Evolutionary conservation across 2,113 vertebrate species (phyloP).

Genomic region (Parotia lawesii): DNA sequence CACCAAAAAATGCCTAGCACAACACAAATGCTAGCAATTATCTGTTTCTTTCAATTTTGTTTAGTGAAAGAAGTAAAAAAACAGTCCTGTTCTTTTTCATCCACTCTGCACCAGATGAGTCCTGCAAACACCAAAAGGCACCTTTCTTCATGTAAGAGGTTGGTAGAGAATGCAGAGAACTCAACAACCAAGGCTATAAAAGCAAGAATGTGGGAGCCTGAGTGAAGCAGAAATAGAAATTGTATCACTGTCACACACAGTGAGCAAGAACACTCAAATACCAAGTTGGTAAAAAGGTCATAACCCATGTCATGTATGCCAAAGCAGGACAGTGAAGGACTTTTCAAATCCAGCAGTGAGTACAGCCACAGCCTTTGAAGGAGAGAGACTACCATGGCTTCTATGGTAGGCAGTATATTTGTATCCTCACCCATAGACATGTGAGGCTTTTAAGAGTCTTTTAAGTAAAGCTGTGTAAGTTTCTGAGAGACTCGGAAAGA

Average conservation of each 20-base stretch:
- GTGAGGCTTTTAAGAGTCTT: neutral
- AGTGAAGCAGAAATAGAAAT: conserved; percentile 55
- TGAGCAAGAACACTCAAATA: neutral
- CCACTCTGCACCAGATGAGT: neutral
- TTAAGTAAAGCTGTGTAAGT: neutral
- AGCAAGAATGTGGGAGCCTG: conserved; percentile 5
- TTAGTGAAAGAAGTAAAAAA: neutral
- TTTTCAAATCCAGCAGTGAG: neutral
- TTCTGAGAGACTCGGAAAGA: neutral
- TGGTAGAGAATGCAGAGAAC: neutral
- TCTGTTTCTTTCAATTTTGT: neutral
- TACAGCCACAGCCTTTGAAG: neutral
- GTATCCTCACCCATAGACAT: neutral
- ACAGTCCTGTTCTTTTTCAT: neutral
- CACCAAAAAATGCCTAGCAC: neutral
- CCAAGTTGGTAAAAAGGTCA: conserved; percentile 47
- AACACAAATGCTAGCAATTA: neutral
- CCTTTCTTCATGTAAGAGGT: neutral
- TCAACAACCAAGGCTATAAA: neutral
- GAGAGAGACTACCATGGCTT: neutral
- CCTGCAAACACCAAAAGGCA: neutral
- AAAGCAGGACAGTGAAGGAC: neutral
- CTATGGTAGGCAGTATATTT: neutral
- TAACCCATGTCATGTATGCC: neutral
- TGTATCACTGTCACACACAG: conserved; percentile 41